Percentiles rank a stretch among this genome's conserved stretches.
These are phyloP conservation scores for Gnathonemus longibarbis DNA, from an alignment of 2,113 vertebrate species.

Conservation along the genomic window DNA sequence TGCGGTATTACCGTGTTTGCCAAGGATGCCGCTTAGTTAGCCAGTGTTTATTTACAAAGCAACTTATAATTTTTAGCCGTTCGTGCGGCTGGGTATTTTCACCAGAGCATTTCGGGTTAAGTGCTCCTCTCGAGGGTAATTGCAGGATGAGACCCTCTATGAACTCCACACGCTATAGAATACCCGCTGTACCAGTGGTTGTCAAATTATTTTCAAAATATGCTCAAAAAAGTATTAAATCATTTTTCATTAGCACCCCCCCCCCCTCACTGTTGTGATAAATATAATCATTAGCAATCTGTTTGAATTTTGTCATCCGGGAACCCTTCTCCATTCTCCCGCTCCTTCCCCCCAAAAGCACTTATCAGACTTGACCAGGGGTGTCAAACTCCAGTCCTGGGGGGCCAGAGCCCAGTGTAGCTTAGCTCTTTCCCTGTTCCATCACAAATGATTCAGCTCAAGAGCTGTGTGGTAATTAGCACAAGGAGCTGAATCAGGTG, in stretches of 20 bases:
- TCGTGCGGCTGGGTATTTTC: background rate
- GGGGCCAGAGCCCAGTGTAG: too few relatives aligned
- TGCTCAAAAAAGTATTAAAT: background rate
- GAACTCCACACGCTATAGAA: background rate
- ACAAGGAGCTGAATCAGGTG: too few relatives aligned
- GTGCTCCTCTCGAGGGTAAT: background rate
- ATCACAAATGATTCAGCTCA: too few relatives aligned
- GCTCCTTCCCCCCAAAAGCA: too few relatives aligned
- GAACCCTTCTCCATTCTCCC: background rate
- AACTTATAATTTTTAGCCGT: background rate
- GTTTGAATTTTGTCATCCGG: background rate
- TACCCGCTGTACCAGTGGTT: background rate
- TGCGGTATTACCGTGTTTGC: background rate
- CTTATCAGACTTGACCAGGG: background rate
- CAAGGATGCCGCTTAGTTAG: background rate
- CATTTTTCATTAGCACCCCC: background rate
- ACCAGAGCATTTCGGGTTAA: background rate
- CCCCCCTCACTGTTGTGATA: background rate
- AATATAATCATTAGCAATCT: background rate
- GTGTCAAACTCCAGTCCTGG: too few relatives aligned
- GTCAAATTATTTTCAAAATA: background rate
- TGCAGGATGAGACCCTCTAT: background rate
- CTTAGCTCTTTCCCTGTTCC: too few relatives aligned
- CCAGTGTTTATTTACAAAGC: background rate
- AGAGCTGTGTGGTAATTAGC: too few relatives aligned